phyloP scores from a whole-genome alignment of 2,888 invertebrate species.

The Nebria brevicollis region DNA sequence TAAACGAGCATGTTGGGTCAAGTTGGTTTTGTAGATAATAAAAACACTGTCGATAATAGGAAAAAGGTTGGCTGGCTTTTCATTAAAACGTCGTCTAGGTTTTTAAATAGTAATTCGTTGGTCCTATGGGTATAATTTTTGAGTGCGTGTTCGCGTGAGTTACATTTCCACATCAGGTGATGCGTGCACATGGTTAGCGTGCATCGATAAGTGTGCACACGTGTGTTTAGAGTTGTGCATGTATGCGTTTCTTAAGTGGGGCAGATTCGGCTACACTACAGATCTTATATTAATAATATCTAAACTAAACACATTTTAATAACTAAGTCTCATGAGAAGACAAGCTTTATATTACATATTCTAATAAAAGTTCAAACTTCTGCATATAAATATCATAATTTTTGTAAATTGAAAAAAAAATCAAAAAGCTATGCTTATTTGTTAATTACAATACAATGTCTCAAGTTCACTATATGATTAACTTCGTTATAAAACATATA shows the following conservation, averaged over 20 bases:
- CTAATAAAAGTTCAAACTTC: no score
- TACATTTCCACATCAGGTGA: not conserved
- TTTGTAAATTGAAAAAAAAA: no score
- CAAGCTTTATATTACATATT: no score
- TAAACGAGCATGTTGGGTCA: slow-evolving; percentile 36
- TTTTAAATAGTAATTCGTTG: slow-evolving; percentile 23
- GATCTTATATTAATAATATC: no score
- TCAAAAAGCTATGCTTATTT: no score
- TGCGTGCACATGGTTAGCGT: slow-evolving; percentile 5
- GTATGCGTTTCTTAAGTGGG: not conserved
- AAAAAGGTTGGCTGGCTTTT: slow-evolving; percentile 13
- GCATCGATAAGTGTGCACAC: slow-evolving; percentile 8
- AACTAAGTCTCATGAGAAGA: no score
- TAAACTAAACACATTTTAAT: no score
- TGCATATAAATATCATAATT: no score
- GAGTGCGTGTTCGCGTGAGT: slow-evolving; percentile 19
- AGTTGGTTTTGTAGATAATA: not conserved
- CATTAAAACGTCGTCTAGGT: slow-evolving; percentile 27
- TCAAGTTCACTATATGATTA: no score
- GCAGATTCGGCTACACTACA: not conserved
- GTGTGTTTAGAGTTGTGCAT: not conserved
- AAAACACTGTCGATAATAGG: slow-evolving; percentile 13
- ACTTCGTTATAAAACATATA: no score
- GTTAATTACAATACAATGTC: no score
- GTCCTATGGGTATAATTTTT: slow-evolving; percentile 24